phyloP scores from a whole-genome alignment of 30 jellyfish, hydroid and myxozoan species.

The Cassiopea xamachana region DNA sequence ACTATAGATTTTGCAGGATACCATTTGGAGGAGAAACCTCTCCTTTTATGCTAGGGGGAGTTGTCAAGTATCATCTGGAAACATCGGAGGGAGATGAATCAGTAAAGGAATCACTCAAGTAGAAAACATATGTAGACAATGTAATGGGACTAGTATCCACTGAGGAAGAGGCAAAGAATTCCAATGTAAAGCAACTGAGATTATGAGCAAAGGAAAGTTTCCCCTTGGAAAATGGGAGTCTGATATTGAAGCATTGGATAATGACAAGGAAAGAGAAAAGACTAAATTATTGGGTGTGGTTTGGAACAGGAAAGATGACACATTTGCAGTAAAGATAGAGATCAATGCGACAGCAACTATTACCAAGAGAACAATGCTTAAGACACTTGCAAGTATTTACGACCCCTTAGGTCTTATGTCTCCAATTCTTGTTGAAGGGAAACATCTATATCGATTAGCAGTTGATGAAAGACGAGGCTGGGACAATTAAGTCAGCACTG shows the following conservation, averaged over 20 bases:
- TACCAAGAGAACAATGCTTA: conserved; percentile 51
- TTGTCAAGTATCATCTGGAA: conserved; percentile 33
- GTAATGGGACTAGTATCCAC: conserved; percentile 14
- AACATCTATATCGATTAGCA: conserved; percentile 54
- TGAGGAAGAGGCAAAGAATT: conserved; percentile 28
- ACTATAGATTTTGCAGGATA: conserved; percentile 58
- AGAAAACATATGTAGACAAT: conserved; percentile 45
- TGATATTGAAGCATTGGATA: conserved; percentile 9
- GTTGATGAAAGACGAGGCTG: conserved; percentile 59
- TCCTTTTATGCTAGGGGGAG: conserved; percentile 56
- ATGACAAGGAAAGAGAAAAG: conserved; percentile 21
- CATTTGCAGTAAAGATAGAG: conserved; percentile 37
- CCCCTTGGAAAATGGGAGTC: conserved; percentile 65
- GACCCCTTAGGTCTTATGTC: conserved; percentile 59
- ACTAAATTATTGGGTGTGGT: conserved; percentile 46
- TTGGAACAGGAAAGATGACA: conserved; percentile 35
- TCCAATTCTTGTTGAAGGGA: conserved; percentile 46
- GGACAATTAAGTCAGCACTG: conserved; percentile 41
- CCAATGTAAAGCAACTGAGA: conserved; percentile 9
- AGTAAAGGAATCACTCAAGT: conserved; percentile 1
- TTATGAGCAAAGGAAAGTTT: conserved; percentile 37
- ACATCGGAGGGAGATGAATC: conserved; percentile 17
- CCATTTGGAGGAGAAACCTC: conserved; percentile 76
- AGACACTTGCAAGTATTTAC: conserved; percentile 19
- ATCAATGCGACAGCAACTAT: not conserved